Percentiles rank a stretch among this genome's conserved stretches.
These are phyloP conservation scores for Cosmopolites sordidus DNA, from an alignment of 2,888 invertebrate genomes.

Conservation along the genomic window DNA sequence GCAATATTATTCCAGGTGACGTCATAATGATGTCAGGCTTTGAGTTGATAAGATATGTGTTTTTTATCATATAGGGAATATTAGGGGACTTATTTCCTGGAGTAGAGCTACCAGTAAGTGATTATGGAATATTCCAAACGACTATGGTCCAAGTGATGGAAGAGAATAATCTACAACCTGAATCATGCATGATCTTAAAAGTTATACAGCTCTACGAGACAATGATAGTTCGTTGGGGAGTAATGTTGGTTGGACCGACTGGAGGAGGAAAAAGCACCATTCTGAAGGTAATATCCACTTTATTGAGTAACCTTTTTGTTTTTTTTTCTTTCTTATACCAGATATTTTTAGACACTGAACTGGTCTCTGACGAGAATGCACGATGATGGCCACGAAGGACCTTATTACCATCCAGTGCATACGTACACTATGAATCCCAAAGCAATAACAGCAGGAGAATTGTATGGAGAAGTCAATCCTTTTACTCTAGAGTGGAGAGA, in stretches of 20 bases:
- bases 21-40: too few relatives aligned
- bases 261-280: constrained; percentile 82
- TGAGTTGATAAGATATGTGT: too few relatives aligned
- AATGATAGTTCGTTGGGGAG: constrained; percentile 87
- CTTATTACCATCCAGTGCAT: constrained; percentile 67
- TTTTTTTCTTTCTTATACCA: background rate
- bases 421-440: constrained; percentile 85
- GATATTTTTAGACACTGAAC: constrained; percentile 60
- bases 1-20: constrained; percentile 70
- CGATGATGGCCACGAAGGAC: constrained; percentile 56
- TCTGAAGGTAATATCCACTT: too few relatives aligned
- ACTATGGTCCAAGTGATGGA: constrained; percentile 56
- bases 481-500: constrained; percentile 88
- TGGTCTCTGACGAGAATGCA: constrained; percentile 64
- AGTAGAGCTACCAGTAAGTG: constrained; percentile 69
- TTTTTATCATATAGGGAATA: constrained; percentile 70
- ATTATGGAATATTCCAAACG: constrained; percentile 71
- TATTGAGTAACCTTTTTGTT: background rate
- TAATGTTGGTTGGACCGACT: constrained; percentile 88
- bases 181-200: constrained; percentile 63
- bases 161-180: constrained; percentile 63
- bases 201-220: constrained; percentile 86
- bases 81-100: constrained; percentile 88
- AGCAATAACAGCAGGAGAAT: constrained; percentile 79
- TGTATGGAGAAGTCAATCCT: constrained; percentile 82